Conservation (phyloP, 2,113 vertebrate species). For the Perca schrenkii region DNA sequence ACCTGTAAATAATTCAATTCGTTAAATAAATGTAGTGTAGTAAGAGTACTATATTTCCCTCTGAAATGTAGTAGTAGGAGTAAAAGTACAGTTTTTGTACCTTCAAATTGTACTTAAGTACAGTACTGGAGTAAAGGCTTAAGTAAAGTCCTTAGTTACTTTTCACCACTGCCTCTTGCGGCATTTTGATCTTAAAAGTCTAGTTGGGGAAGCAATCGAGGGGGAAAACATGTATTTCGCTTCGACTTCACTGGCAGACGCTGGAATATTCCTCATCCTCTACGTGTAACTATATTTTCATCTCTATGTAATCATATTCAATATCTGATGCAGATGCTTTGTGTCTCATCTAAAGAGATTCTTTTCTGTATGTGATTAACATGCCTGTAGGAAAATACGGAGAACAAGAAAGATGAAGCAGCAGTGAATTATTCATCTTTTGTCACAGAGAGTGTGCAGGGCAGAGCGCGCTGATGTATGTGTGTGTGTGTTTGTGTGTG, state of each 20-base stretch:
- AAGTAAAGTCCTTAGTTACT: neutral
- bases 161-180: too few species aligned
- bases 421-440: slow-evolving; percentile 75
- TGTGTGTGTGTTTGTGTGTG: neutral
- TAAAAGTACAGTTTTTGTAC: too few species aligned
- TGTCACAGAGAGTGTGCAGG: slow-evolving; percentile 25
- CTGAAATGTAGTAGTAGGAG: too few species aligned
- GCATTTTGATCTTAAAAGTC: neutral
- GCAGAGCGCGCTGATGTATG: slow-evolving; percentile 2
- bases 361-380: slow-evolving; percentile 55
- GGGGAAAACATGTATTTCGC: neutral
- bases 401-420: slow-evolving; percentile 34
- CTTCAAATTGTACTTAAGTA: neutral
- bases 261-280: slow-evolving; percentile 13
- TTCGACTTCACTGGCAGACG: neutral
- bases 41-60: too few species aligned
- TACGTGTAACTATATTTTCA: neutral
- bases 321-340: slow-evolving; percentile 51
- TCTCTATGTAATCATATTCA: slow-evolving; percentile 32
- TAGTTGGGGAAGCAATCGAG: neutral
- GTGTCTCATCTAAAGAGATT: slow-evolving; percentile 47
- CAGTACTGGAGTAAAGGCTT: neutral
- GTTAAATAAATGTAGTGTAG: too few species aligned
- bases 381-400: slow-evolving; percentile 42
- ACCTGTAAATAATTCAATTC: too few species aligned